Evolutionary conservation across 2,113 vertebrate species (phyloP), one percentile per base, ranked within the genome.

Genomic region (Colius striatus): DNA sequence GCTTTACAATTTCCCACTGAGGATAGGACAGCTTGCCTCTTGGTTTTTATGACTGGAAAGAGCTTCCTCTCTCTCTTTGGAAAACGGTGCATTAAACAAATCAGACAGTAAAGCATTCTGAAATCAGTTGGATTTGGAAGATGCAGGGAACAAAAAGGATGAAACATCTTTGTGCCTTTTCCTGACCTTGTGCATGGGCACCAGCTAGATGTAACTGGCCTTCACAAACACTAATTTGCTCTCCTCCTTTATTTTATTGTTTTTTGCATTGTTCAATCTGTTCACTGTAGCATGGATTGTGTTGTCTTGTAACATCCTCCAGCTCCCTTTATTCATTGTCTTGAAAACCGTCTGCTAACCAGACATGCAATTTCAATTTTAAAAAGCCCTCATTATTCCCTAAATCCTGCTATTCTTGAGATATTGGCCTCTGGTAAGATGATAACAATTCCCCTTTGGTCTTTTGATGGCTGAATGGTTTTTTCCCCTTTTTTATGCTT

Each of bases 281-380:
- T 63, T 85, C 53, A 23, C 81, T 45, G 60, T 60, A 86, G 38
- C 80, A 55, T 34, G 3, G 1, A 70, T 62, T 20, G 12, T 51
- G 38, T 14, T 51, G 68, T 55, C 86, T 71, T 73, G 26, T 51
- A 77, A 63, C 73, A 90, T 80, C 86, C 76, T 90, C 88, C 83
- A 97, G 63, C 76, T 89, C 83, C 76, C 79, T 95, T 93, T 74
- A 74, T 76, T 90, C 83, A 45, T 48, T 71, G 86, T 43, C 55
- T 60, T 55, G 48, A 86, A 95, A 93, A 23, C 70, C 0, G 14
- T 77, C 83, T 92, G 91, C 86, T 93, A 74, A 67, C 76, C 85
- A 93, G 86, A 93, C 65, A 67, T 38, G 43, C 81, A 92, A 71
- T 96, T 95, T 96, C 63, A 71, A 66, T 93, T 93, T 81, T 74